Evolutionary conservation across 2,797 vertebrate genomes (phyloP).

Genomic region (Chelon labrosus): DNA sequence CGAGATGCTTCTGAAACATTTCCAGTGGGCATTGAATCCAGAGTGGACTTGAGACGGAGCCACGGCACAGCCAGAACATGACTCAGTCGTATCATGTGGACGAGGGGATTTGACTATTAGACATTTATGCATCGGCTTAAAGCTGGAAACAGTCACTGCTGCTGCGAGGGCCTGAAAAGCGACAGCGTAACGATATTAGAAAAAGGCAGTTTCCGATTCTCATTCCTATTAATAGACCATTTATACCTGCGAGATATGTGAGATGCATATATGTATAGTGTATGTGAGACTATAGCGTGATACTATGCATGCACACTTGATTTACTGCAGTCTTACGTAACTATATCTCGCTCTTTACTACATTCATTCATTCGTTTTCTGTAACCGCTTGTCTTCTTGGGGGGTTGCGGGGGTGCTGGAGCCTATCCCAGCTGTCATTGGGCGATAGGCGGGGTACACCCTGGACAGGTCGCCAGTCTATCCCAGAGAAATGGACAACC

Average conservation of each 20-base stretch:
- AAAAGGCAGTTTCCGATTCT: not conserved
- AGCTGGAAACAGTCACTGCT: constrained; percentile 5
- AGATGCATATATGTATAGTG: not conserved
- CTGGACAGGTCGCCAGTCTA: too few species aligned
- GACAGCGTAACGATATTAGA: constrained; percentile 10
- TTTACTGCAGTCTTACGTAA: too few species aligned
- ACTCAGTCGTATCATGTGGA: constrained; percentile 37
- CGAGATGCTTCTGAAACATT: constrained; percentile 51
- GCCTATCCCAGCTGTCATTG: too few species aligned
- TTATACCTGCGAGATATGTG: constrained; percentile 10
- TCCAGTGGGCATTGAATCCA: constrained; percentile 50
- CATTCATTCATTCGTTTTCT: too few species aligned
- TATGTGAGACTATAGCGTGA: not conserved
- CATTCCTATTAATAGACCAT: constrained; percentile 1
- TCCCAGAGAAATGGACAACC: too few species aligned
- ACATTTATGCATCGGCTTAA: constrained; percentile 40
- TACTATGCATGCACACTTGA: not conserved
- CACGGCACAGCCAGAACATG: constrained; percentile 26
- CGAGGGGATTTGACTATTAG: constrained; percentile 27
- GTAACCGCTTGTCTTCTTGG: too few species aligned
- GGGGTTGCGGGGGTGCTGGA: too few species aligned
- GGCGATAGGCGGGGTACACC: too few species aligned
- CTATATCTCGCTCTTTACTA: too few species aligned
- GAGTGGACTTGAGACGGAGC: constrained; percentile 46
- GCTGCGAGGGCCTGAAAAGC: constrained; percentile 10